Percentiles rank a stretch among this genome's conserved stretches.
Conservation (phyloP, 2,888 invertebrate genomes). For the Lamproptera curius region DNA sequence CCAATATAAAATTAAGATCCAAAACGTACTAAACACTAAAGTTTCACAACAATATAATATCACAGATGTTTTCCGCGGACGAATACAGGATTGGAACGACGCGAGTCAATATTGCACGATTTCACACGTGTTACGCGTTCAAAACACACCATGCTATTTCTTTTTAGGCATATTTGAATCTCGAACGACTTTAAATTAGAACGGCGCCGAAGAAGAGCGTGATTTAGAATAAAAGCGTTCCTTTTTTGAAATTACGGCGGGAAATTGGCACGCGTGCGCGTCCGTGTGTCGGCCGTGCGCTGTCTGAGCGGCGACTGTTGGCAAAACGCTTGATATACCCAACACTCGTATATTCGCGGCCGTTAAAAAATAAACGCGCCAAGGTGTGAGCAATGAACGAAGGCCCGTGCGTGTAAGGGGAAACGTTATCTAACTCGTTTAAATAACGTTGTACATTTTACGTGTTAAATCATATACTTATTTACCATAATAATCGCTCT, state of each 20-base stretch:
- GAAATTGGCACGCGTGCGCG: constrained; percentile 49
- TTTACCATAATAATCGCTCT: no score
- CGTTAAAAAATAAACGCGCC: constrained; percentile 68
- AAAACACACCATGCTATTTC: constrained; percentile 43
- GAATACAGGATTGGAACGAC: constrained; percentile 46
- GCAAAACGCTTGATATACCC: constrained; percentile 53
- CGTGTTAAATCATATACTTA: no score
- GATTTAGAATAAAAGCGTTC: constrained; percentile 39
- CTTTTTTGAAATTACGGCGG: constrained; percentile 60
- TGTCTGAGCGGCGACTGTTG: constrained; percentile 63
- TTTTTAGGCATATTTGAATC: constrained; percentile 65
- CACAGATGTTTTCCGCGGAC: constrained; percentile 55
- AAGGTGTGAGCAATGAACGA: constrained; percentile 60
- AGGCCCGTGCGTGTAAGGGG: constrained; percentile 52
- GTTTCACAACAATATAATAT: constrained; percentile 46
- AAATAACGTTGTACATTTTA: no score
- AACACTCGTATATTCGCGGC: constrained; percentile 66
- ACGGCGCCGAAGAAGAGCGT: constrained; percentile 32
- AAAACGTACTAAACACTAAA: constrained; percentile 47
- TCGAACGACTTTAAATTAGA: constrained; percentile 27
- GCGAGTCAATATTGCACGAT: constrained; percentile 43
- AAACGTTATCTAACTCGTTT: constrained; percentile 56
- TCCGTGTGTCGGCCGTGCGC: constrained; percentile 54
- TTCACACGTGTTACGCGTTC: constrained; percentile 38
- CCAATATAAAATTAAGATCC: constrained; percentile 31